phyloP scores from a whole-genome alignment of 2,888 invertebrate genomes.

The Amaurobius ferox region DNA sequence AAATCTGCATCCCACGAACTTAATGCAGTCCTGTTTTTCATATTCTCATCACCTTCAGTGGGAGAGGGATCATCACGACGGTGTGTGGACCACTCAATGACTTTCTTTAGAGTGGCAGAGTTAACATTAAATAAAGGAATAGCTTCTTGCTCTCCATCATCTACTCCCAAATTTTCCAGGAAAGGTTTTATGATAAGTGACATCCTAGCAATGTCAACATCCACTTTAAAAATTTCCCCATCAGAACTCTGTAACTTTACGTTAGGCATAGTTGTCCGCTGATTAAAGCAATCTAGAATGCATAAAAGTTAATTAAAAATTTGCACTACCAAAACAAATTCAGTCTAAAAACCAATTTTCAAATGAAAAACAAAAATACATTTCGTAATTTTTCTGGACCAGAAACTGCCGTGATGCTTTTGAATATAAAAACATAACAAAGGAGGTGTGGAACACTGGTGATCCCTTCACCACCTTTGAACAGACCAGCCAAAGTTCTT shows the following conservation, averaged over 20 bases:
- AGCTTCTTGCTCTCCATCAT: conserved; percentile 87
- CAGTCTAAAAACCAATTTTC: too few relatives aligned
- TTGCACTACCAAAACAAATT: too few relatives aligned
- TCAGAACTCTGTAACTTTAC: conserved; percentile 79
- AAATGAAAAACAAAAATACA: too few relatives aligned
- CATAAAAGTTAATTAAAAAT: too few relatives aligned
- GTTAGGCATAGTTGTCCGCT: conserved; percentile 77
- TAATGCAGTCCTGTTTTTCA: conserved; percentile 98
- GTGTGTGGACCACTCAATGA: conserved; percentile 85
- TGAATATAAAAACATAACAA: too few relatives aligned
- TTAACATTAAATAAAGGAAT: conserved; percentile 98
- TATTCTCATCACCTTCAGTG: conserved; percentile 97
- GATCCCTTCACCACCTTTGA: too few relatives aligned
- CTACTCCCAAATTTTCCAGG: conserved; percentile 80
- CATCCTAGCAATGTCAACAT: conserved; percentile 80
- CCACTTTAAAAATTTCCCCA: conserved; percentile 79
- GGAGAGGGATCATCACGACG: conserved; percentile 96
- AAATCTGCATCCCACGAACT: conserved; percentile 97
- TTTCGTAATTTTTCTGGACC: too few relatives aligned
- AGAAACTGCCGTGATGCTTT: too few relatives aligned
- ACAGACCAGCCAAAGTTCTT: too few relatives aligned
- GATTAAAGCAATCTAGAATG: too few relatives aligned
- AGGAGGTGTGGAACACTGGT: too few relatives aligned
- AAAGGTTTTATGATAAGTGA: conserved; percentile 81
- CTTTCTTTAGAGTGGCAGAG: conserved; percentile 96